Conservation (phyloP, 2,888 invertebrate species). For the Sarcophaga subvicina region DNA sequence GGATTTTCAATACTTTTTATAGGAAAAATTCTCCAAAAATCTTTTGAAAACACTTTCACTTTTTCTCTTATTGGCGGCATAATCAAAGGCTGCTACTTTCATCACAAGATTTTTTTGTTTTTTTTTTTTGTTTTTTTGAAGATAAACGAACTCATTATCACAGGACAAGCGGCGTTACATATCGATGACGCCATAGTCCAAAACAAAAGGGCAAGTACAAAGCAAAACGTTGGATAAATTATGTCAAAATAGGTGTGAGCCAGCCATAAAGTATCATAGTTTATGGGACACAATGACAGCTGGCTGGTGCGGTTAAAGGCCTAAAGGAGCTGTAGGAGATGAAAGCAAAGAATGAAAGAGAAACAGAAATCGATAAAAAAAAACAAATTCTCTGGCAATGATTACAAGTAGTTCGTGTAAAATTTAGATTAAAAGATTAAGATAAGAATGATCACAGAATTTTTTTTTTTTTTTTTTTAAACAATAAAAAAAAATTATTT, state of each 20-base stretch:
- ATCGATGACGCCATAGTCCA: slow-evolving; percentile 61
- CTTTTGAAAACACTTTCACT: background rate
- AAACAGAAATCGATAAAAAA: background rate
- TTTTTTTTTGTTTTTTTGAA: slow-evolving; percentile 50
- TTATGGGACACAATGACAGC: slow-evolving; percentile 77
- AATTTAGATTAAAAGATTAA: slow-evolving; percentile 47
- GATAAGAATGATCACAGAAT: slow-evolving; percentile 31
- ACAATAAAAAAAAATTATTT: too few relatives aligned
- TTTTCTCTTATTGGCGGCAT: background rate
- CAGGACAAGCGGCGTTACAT: slow-evolving; percentile 40
- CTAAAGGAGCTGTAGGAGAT: slow-evolving; percentile 3
- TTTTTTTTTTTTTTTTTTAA: background rate
- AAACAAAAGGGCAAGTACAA: slow-evolving; percentile 39
- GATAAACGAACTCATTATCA: slow-evolving; percentile 64
- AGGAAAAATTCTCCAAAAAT: background rate
- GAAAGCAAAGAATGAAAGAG: background rate
- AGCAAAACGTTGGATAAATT: slow-evolving; percentile 61
- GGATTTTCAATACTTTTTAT: slow-evolving; percentile 12
- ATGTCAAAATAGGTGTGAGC: slow-evolving; percentile 72
- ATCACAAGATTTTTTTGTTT: slow-evolving; percentile 27
- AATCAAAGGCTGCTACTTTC: background rate
- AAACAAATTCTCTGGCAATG: slow-evolving; percentile 34
- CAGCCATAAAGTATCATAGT: slow-evolving; percentile 76
- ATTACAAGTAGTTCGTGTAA: slow-evolving; percentile 62
- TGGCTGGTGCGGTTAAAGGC: slow-evolving; percentile 26